Percentiles rank a stretch among this genome's conserved stretches.
phyloP scores from a whole-genome alignment of 2,888 invertebrate genomes.

The Luffia ferchaultella region DNA sequence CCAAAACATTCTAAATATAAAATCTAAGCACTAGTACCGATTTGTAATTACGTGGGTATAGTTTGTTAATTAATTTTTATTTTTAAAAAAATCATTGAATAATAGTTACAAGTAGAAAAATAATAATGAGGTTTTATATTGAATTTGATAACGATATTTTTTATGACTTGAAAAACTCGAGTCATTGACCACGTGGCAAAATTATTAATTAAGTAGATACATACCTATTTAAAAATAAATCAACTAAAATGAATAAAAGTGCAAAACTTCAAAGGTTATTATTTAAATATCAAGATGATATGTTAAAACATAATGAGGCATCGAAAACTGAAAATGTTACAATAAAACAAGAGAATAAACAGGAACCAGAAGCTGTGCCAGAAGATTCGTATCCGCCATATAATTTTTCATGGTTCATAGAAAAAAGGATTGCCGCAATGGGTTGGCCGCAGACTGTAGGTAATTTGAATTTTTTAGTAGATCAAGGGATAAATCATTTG shows the following conservation, averaged over 20 bases:
- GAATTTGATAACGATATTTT: too few species aligned
- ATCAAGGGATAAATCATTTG: conserved; percentile 68
- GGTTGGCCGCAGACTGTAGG: conserved; percentile 69
- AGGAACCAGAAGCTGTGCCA: too few species aligned
- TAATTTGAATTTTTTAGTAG: conserved; percentile 68
- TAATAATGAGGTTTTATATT: too few species aligned
- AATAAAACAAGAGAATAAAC: not conserved
- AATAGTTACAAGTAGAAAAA: too few species aligned
- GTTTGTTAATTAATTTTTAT: too few species aligned
- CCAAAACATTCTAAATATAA: not conserved
- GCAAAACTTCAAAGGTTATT: conserved; percentile 45
- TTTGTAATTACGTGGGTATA: not conserved
- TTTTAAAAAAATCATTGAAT: too few species aligned
- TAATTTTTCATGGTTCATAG: conserved; percentile 78
- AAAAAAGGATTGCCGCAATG: conserved; percentile 71
- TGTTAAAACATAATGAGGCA: conserved; percentile 13
- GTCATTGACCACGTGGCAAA: too few species aligned
- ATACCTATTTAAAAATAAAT: too few species aligned
- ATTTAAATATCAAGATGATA: conserved; percentile 46
- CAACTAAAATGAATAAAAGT: conserved; percentile 43
- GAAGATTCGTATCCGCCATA: conserved; percentile 56
- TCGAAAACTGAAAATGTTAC: not conserved
- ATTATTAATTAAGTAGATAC: too few species aligned
- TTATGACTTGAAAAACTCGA: too few species aligned
- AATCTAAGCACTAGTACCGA: not conserved